These are phyloP conservation scores for Pteruthius melanotis DNA, from an alignment of 2,113 vertebrate genomes.

Conservation along the genomic window DNA sequence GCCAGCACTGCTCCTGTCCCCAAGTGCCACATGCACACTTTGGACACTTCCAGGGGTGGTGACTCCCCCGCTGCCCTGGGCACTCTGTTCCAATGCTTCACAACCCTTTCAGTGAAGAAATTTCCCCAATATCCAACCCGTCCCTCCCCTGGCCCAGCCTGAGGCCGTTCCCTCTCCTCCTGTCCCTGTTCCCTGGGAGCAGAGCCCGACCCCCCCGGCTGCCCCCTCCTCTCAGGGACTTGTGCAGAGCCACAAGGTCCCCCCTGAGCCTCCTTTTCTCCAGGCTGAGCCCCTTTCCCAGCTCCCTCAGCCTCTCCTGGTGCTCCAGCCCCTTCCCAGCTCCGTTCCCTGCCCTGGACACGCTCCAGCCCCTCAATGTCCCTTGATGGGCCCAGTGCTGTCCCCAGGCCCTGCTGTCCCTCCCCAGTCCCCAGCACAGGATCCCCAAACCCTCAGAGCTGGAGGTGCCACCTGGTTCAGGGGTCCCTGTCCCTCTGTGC, in stretches of 20 bases:
- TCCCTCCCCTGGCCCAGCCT: not conserved
- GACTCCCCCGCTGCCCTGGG: not conserved
- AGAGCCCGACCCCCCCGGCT: fast-evolving
- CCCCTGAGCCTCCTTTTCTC: not conserved
- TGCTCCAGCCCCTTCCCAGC: not conserved
- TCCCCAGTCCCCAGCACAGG: not conserved
- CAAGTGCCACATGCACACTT: not conserved
- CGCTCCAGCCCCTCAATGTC: fast-evolving
- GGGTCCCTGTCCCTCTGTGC: not conserved
- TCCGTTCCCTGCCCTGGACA: fast-evolving
- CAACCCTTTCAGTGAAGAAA: fast-evolving
- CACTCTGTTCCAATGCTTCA: fast-evolving
- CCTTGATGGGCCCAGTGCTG: not conserved
- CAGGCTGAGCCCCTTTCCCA: not conserved
- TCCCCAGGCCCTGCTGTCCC: not conserved
- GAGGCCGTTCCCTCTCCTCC: not conserved
- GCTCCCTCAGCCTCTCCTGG: not conserved
- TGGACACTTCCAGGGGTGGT: fast-evolving
- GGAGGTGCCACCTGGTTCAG: not conserved
- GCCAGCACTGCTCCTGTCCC: not conserved
- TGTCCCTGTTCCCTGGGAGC: not conserved
- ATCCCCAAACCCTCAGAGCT: not conserved
- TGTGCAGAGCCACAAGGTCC: not conserved
- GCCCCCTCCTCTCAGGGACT: not conserved
- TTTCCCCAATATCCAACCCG: fast-evolving